Evolutionary conservation across 2,113 vertebrate genomes (phyloP).

Genomic region (Phocoena phocoena): DNA sequence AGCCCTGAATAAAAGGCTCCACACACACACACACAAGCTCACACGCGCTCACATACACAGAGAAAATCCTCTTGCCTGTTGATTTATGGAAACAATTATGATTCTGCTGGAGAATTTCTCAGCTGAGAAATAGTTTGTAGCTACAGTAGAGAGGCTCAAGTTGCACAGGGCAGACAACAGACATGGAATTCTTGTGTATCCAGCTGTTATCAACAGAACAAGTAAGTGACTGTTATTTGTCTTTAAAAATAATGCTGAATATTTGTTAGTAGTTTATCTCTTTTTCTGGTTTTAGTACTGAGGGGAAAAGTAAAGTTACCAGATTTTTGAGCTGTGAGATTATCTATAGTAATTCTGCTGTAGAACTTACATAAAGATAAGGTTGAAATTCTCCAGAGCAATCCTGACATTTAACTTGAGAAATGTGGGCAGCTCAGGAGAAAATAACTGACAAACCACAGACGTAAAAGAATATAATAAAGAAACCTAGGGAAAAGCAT

Average conservation of each 20-base stretch:
- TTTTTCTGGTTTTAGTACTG: slow-evolving; percentile 71
- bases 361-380: slow-evolving; percentile 71
- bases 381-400: slow-evolving; percentile 68
- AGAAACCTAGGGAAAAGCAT: slow-evolving; percentile 45
- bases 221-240: slow-evolving; percentile 92
- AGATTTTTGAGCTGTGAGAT: slow-evolving; percentile 56
- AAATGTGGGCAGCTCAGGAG: slow-evolving; percentile 76
- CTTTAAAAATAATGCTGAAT: slow-evolving; percentile 78
- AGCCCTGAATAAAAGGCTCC: slow-evolving; percentile 91
- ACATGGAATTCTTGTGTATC: slow-evolving; percentile 86
- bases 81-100: slow-evolving; percentile 94
- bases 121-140: slow-evolving; percentile 88
- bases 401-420: slow-evolving; percentile 76
- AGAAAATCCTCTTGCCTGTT: slow-evolving; percentile 87
- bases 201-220: slow-evolving; percentile 89
- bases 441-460: slow-evolving; percentile 73
- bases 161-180: slow-evolving; percentile 87
- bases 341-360: slow-evolving; percentile 68
- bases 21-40: slow-evolving; percentile 78
- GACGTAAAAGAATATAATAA: slow-evolving; percentile 68
- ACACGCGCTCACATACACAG: slow-evolving; percentile 75
- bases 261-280: slow-evolving; percentile 76
- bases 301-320: slow-evolving; percentile 60
- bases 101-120: slow-evolving; percentile 89
- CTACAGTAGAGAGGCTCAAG: slow-evolving; percentile 87